Conservation (phyloP, 2,888 invertebrate genomes). For the Drosophila falleni region DNA sequence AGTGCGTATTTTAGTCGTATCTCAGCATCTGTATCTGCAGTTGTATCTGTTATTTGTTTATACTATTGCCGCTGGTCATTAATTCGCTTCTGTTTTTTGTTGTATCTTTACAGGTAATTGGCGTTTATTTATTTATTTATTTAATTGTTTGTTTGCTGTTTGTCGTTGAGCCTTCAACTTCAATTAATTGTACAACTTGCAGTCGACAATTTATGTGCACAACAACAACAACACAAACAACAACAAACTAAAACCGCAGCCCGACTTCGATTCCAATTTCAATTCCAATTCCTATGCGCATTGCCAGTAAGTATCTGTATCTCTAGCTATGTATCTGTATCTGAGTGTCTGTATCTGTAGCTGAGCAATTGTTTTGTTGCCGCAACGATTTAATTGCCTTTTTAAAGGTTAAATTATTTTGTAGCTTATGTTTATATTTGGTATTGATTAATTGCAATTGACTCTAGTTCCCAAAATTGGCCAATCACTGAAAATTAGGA, state of each 20-base stretch:
- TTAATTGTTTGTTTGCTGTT: constrained; percentile 48
- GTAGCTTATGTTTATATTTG: constrained; percentile 74
- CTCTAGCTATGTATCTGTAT: constrained; percentile 15
- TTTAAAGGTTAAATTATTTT: constrained; percentile 79
- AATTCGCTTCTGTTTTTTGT: constrained; percentile 42
- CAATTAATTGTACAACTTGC: constrained; percentile 66
- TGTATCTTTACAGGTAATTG: constrained; percentile 64
- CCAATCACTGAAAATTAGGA: constrained; percentile 35
- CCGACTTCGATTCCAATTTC: constrained; percentile 30
- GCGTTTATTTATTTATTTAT: constrained; percentile 56
- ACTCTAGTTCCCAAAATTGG: constrained; percentile 67
- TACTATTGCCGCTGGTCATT: constrained; percentile 43
- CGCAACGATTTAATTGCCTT: constrained; percentile 71
- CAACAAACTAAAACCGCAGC: constrained; percentile 18
- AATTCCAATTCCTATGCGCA: constrained; percentile 42
- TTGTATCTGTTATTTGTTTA: constrained; percentile 39
- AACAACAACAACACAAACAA: constrained; percentile 29
- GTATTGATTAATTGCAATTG: constrained; percentile 79
- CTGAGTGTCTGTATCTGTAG: constrained; percentile 12
- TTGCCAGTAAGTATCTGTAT: constrained; percentile 17
- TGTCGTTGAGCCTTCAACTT: constrained; percentile 68
- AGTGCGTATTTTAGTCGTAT: not conserved
- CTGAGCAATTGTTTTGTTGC: constrained; percentile 41
- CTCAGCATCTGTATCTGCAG: constrained; percentile 26
- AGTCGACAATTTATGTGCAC: constrained; percentile 33